Evolutionary conservation across 2,113 vertebrate genomes (phyloP).

Genomic region (Willisornis vidua): DNA sequence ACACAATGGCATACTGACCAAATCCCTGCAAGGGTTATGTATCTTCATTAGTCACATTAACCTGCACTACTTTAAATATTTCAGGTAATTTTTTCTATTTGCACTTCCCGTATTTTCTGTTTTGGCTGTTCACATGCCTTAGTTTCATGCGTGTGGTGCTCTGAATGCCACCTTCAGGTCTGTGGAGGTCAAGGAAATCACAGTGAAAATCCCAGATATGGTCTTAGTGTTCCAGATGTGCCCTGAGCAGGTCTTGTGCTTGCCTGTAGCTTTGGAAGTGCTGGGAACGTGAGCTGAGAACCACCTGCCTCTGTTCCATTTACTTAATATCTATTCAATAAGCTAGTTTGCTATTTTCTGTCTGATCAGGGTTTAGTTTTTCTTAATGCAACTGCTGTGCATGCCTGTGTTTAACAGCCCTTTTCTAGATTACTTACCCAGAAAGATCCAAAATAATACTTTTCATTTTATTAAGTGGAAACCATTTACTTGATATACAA

Average conservation of each 20-base stretch:
- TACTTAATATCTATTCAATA: background rate
- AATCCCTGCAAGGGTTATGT: too few species aligned
- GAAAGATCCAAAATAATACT: background rate
- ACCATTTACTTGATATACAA: background rate
- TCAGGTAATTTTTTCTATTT: background rate
- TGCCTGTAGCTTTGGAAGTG: background rate
- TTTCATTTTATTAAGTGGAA: background rate
- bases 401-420: rapidly evolving
- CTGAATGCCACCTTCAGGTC: background rate
- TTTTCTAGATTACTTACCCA: background rate
- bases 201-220: background rate
- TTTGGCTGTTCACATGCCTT: too few species aligned
- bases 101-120: background rate
- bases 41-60: rapidly evolving
- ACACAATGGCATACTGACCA: background rate
- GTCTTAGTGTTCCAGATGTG: background rate
- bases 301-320: rapidly evolving
- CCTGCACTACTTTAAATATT: background rate
- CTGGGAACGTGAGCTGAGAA: background rate
- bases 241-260: background rate
- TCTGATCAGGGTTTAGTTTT: background rate
- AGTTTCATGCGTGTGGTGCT: background rate
- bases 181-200: background rate
- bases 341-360: background rate
- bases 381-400: background rate